A percentile compares a stretch with the other conserved stretches of the same genome.
Conservation (phyloP, 1,140 invertebrate species). For the Eumaeus atala region DNA sequence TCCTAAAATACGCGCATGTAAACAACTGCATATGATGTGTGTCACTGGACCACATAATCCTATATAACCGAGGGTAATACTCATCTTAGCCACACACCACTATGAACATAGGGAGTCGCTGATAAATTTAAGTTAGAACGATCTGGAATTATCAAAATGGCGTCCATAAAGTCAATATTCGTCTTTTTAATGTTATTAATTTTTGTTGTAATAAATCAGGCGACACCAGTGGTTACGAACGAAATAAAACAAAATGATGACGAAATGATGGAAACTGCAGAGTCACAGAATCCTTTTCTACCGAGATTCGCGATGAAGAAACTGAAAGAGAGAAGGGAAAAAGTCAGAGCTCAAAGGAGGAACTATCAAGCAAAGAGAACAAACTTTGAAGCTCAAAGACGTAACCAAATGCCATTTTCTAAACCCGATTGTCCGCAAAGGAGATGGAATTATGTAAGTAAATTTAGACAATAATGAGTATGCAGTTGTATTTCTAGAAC, state of each 20-base stretch:
- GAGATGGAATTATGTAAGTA: slow-evolving; percentile 11
- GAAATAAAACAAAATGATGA: slow-evolving; percentile 15
- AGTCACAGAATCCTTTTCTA: slow-evolving; percentile 52
- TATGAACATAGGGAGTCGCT: neutral
- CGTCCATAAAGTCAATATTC: slow-evolving; percentile 26
- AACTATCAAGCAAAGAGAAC: slow-evolving; percentile 30
- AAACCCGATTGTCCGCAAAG: slow-evolving; percentile 7
- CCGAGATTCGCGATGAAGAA: slow-evolving; percentile 58
- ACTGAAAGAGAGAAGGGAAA: slow-evolving; percentile 45
- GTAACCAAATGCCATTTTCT: neutral
- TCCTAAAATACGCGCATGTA: slow-evolving; percentile 55
- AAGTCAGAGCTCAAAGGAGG: slow-evolving; percentile 41
- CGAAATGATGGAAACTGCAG: slow-evolving; percentile 60
- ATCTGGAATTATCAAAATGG: slow-evolving; percentile 22
- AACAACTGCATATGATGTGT: slow-evolving; percentile 60
- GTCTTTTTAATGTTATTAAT: slow-evolving; percentile 27
- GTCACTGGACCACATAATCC: slow-evolving; percentile 41
- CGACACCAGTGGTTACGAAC: slow-evolving; percentile 34
- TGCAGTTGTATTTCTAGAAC: too few relatives aligned
- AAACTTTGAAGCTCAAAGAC: neutral
- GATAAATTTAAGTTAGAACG: neutral
- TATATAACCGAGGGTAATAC: slow-evolving; percentile 41
- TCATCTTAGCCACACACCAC: neutral
- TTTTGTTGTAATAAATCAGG: slow-evolving; percentile 23
- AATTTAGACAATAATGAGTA: too few relatives aligned